These are phyloP conservation scores for Zapus hudsonius DNA, from an alignment of 2,113 vertebrate species.

Conservation along the genomic window DNA sequence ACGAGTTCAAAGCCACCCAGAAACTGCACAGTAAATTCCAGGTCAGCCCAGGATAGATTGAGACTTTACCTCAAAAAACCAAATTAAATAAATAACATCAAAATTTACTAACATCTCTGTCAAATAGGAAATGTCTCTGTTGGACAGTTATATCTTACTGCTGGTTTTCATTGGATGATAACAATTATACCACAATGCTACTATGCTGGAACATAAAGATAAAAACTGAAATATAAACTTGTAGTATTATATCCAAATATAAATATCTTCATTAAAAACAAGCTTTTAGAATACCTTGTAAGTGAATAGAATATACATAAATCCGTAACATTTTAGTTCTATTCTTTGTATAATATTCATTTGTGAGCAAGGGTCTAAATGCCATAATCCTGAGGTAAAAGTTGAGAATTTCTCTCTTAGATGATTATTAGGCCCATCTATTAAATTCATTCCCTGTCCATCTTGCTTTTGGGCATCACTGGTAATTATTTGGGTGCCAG, in stretches of 20 bases:
- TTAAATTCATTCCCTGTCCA: not conserved
- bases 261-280: slow-evolving; percentile 11
- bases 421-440: not conserved
- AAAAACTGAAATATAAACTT: not conserved
- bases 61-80: too few species aligned
- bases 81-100: not conserved
- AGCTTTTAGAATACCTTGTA: not conserved
- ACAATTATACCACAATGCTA: not conserved
- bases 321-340: not conserved
- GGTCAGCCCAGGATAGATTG: too few species aligned
- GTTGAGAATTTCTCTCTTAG: not conserved
- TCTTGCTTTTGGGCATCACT: not conserved
- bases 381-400: not conserved
- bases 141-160: not conserved
- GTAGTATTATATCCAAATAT: not conserved
- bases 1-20: too few species aligned
- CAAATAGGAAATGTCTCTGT: not conserved
- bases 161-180: not conserved
- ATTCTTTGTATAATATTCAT: not conserved
- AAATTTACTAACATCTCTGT: not conserved
- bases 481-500: not conserved
- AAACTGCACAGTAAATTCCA: too few species aligned
- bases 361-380: not conserved
- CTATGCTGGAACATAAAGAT: not conserved
- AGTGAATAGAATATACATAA: not conserved